These are phyloP conservation scores for Oceanodroma leucorhoa DNA, from an alignment of 2,797 vertebrate species.

Conservation along the genomic window DNA sequence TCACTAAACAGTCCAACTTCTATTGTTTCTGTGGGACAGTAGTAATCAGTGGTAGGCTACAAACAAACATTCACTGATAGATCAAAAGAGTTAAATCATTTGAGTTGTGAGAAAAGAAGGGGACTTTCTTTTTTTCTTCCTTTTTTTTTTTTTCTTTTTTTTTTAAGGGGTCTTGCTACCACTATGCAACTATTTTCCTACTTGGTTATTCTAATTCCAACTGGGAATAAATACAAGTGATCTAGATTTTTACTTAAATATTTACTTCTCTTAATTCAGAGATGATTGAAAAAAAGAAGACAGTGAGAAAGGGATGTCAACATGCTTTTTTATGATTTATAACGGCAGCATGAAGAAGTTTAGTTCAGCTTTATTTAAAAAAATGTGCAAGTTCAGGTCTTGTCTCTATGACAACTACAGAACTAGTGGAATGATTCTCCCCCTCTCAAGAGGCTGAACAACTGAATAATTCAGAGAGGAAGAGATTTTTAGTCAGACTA, in stretches of 20 bases:
- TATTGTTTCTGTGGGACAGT: neutral
- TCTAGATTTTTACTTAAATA: neutral
- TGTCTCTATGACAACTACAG: conserved; percentile 56
- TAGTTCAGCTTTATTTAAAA: conserved; percentile 22
- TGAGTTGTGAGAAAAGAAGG: neutral
- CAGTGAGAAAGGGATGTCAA: neutral
- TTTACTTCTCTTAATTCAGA: neutral
- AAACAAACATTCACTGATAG: neutral
- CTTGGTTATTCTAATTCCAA: neutral
- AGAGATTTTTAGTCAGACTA: conserved; percentile 44
- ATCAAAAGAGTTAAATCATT: neutral
- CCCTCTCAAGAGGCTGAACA: conserved; percentile 29
- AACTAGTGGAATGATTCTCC: conserved; percentile 30
- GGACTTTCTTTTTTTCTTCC: no score
- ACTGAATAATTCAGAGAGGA: conserved; percentile 24
- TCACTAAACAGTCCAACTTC: neutral
- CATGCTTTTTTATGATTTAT: neutral
- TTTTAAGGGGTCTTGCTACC: neutral
- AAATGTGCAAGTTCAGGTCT: conserved; percentile 23
- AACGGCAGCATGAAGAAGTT: conserved; percentile 4
- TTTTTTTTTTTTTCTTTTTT: neutral
- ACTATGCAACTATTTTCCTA: neutral
- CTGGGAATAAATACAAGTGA: neutral
- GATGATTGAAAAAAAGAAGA: neutral
- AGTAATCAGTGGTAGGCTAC: neutral